phyloP scores from a whole-genome alignment of 2,113 vertebrate species.

The Chaetura pelagica region DNA sequence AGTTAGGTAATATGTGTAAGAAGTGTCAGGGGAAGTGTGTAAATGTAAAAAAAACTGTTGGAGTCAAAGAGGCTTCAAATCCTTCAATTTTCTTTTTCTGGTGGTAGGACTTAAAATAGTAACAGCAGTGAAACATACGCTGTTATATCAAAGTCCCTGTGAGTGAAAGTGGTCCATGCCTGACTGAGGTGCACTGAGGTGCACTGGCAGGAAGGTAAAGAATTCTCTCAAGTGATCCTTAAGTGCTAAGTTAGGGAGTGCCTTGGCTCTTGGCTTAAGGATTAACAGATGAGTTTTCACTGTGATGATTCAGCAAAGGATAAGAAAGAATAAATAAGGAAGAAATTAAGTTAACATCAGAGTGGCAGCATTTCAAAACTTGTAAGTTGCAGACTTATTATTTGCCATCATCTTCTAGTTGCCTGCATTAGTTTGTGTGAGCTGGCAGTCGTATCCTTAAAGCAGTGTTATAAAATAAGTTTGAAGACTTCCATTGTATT shows the following conservation, averaged over 20 bases:
- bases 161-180: neutral
- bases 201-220: neutral
- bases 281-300: conserved; percentile 44
- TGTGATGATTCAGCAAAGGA: conserved; percentile 43
- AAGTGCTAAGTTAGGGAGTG: conserved; percentile 36
- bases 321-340: conserved; percentile 44
- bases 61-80: neutral
- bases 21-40: neutral
- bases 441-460: neutral
- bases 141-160: neutral
- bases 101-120: neutral
- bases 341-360: neutral
- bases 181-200: neutral
- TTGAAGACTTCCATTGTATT: neutral
- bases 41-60: neutral
- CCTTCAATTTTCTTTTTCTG: neutral
- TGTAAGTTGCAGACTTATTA: neutral
- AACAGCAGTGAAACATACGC: neutral
- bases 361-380: conserved; percentile 1
- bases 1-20: neutral
- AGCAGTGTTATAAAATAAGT: neutral
- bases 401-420: neutral
- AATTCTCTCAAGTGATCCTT: conserved; percentile 5
- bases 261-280: conserved; percentile 47
- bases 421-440: neutral